A percentile compares a stretch with the other conserved stretches of the same genome.
Evolutionary conservation across 2,888 invertebrate genomes (phyloP).

Genomic region (Steromphala cineraria): DNA sequence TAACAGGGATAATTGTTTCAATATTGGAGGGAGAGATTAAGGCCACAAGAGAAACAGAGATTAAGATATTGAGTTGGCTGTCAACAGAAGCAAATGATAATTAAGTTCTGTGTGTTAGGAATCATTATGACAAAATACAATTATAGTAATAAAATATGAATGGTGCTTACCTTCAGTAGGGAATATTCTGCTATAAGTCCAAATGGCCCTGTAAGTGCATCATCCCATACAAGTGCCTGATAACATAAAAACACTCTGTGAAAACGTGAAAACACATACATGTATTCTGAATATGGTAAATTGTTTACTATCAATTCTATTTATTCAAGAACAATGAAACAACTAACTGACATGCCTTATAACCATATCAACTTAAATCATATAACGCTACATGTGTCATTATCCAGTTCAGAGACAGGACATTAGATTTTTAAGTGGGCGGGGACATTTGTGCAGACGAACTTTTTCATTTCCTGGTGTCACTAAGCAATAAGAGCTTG

Average conservation of each 20-base stretch:
- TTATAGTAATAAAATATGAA: no score
- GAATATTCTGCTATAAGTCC: constrained; percentile 89
- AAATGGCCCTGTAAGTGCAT: constrained; percentile 89
- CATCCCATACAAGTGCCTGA: constrained; percentile 84
- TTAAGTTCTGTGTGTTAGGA: no score
- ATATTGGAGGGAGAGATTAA: no score
- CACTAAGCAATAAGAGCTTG: not conserved
- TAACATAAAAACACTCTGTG: constrained; percentile 58
- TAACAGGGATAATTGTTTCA: no score
- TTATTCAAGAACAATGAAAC: not conserved
- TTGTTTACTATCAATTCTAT: not conserved
- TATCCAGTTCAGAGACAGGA: not conserved
- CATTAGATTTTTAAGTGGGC: not conserved
- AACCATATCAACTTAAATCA: not conserved
- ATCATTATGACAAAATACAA: no score
- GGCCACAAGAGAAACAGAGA: no score
- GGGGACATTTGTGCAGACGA: not conserved
- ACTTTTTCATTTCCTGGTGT: not conserved
- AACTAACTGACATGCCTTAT: not conserved
- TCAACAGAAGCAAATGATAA: no score
- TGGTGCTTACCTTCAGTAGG: constrained; percentile 71
- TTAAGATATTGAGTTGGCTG: no score
- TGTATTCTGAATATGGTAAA: not conserved
- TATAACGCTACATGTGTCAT: not conserved
- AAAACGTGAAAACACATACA: not conserved